These are phyloP conservation scores for Palythoa grandiflora DNA, from an alignment of 92 coral and sea anemone genomes.

Conservation along the genomic window DNA sequence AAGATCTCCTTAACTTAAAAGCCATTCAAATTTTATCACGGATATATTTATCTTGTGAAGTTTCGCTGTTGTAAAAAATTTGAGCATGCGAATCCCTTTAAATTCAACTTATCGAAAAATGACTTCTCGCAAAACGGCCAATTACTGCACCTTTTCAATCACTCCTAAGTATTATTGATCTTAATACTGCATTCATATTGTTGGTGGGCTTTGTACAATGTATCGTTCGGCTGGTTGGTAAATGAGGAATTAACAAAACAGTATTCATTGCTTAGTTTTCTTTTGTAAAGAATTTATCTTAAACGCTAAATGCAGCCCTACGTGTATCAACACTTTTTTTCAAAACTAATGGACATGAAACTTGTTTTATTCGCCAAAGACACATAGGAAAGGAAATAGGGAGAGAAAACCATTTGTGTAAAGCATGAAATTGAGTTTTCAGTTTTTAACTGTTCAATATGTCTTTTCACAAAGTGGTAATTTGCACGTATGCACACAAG, in stretches of 20 bases:
- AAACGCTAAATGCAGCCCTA: background rate
- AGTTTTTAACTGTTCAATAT: background rate
- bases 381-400: background rate
- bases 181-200: constrained; percentile 7
- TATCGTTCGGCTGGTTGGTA: background rate
- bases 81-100: background rate
- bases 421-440: too few species aligned
- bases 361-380: background rate
- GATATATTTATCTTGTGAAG: background rate
- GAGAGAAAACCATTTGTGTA: background rate
- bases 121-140: constrained; percentile 9
- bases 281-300: background rate
- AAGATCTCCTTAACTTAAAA: background rate
- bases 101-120: background rate
- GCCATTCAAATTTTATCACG: too few species aligned
- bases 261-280: background rate
- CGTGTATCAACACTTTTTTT: background rate
- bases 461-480: background rate
- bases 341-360: background rate
- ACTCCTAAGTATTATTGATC: background rate
- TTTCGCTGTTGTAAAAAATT: background rate
- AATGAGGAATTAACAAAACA: constrained; percentile 13
- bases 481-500: background rate
- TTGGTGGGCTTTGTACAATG: background rate
- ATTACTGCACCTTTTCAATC: constrained; percentile 31